Base-by-base conservation (phyloP, 2,797 vertebrate species). In the Scleropages formosus region DNA sequence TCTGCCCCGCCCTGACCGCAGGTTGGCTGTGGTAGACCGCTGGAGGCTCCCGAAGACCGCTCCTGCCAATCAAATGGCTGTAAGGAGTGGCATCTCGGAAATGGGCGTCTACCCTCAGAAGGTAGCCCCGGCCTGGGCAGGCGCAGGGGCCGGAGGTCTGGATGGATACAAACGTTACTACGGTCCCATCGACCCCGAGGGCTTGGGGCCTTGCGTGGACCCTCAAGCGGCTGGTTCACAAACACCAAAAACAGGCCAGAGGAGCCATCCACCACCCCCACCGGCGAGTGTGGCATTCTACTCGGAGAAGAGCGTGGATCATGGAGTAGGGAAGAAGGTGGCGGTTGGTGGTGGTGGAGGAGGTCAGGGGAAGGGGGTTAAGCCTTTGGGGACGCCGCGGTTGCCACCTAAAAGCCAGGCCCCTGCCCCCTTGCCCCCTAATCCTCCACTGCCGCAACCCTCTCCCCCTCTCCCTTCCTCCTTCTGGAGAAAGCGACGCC, bases 101-200 rank as follows among this genome's bases (percentile, higher is more conserved):
- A 90, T 92, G 80, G 91, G 90, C 78, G 88, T 90, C 64, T 92
- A 91, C 85, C 84, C 90, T 77, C 90, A 90, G 80, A 93, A 94
- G 80, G 89, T 91, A 75, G 89, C 89, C 73, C 84, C 90, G 70
- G 90, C 88, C 74, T 93, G 93, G 93, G 86, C 88, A 82, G 76
- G 26, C 15, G 61, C 20, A 1, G 61, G 72, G 12, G 75, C 44
- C 6, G 76, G 90, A 82, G 91, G 93, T 78, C 90, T 95, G 49
- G 95, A 97, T 84, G 94, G 94, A 85, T 96, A 95, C 89, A 95
- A 96, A 85, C 92, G 95, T 76, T 96, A 96, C 82, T 97, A 97
- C 84, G 95, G 95, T 83, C 95, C 95, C 83, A 97, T 96, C 85
- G 95, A 97, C 87, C 95, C 95, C 31, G 95, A 95, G 89, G 95